A percentile compares a stretch with the other conserved stretches of the same genome.
Evolutionary conservation across 2,113 vertebrate genomes (phyloP).

Genomic region (Vanacampus margaritifer): DNA sequence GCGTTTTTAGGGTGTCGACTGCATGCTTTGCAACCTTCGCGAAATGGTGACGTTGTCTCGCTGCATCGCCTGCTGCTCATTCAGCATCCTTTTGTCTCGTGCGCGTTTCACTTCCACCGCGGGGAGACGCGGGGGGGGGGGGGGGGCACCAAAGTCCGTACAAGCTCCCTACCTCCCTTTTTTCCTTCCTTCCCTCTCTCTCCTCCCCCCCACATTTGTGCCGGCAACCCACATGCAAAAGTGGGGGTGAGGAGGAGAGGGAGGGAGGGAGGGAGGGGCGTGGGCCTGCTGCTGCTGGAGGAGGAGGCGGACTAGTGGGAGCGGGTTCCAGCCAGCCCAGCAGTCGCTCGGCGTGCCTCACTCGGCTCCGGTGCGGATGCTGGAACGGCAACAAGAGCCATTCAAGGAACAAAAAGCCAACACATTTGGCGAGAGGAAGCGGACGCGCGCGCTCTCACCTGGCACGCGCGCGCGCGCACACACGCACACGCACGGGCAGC

Average conservation of each 20-base stretch:
- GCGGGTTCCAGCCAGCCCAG: neutral
- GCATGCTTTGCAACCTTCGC: too few relatives aligned
- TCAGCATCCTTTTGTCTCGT: slow-evolving; percentile 64
- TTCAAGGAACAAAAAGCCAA: neutral
- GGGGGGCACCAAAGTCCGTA: slow-evolving; percentile 77
- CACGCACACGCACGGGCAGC: neutral
- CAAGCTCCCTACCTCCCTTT: slow-evolving; percentile 36
- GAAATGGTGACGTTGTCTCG: too few relatives aligned
- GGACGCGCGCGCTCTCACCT: slow-evolving; percentile 45
- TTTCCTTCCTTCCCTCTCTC: slow-evolving; percentile 21
- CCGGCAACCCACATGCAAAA: slow-evolving; percentile 73
- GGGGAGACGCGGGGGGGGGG: slow-evolving; percentile 74
- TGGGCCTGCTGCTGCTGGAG: slow-evolving; percentile 59
- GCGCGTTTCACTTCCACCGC: slow-evolving; percentile 61
- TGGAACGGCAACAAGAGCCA: neutral
- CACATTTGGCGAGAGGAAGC: neutral
- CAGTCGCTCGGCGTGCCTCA: slow-evolving; percentile 41
- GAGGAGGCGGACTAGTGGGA: slow-evolving; percentile 49
- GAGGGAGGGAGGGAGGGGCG: slow-evolving; percentile 36
- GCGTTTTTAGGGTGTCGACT: too few relatives aligned
- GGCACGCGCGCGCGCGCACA: slow-evolving; percentile 23
- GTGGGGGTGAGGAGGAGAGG: slow-evolving; percentile 41
- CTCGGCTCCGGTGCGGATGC: slow-evolving; percentile 30
- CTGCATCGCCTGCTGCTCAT: too few relatives aligned
- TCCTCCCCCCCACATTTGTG: slow-evolving; percentile 55